Base-by-base conservation (phyloP, 2,797 vertebrate species). In the Iguana delicatissima region DNA sequence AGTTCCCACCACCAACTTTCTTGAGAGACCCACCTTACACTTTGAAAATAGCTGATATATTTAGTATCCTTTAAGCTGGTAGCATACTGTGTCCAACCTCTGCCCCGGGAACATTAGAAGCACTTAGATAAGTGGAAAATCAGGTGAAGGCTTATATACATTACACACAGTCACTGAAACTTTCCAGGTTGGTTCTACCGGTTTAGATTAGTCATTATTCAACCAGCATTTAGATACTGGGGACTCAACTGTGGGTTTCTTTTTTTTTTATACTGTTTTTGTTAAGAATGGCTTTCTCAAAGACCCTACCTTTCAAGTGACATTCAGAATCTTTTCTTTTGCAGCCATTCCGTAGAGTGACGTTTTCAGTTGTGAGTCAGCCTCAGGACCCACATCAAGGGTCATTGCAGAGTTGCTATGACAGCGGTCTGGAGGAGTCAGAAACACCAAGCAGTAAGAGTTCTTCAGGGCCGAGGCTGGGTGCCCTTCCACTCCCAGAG, bases 351-450 rank as follows among this genome's bases (percentile, higher is more conserved):
- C 99, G 99, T 98, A 99, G 99, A 98, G 99, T 99, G 99, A 99
- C 99, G 98, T 99, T 99, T 98, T 99, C 99, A 97, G 99, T 99
- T 99, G 99, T 99, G 98, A 99, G 99, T 99, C 99, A 99, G 98
- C 99, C 99, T 98, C 99, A 99, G 98, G 99, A 99, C 98, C 99
- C 99, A 52, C 98, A 99, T 98, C 99, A 99, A 97, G 99, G 99
- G 98, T 99, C 99, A 97, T 98, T 99, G 98, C 99, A 99, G 98
- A 99, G 99, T 98, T 99, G 99, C 98, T 99, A 99, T 98, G 99
- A 99, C 98, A 99, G 99, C 97, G 99, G 99, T 97, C 98, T 99
- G 98, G 99, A 99, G 97, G 99, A 99, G 97, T 99, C 99, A 96
- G 99, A 99, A 98, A 99, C 99, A 95, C 99, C 99, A 97, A 99